A percentile compares a stretch with the other conserved stretches of the same genome.
phyloP scores from a whole-genome alignment of 1,140 invertebrate genomes.

The Glomeris maerens region DNA sequence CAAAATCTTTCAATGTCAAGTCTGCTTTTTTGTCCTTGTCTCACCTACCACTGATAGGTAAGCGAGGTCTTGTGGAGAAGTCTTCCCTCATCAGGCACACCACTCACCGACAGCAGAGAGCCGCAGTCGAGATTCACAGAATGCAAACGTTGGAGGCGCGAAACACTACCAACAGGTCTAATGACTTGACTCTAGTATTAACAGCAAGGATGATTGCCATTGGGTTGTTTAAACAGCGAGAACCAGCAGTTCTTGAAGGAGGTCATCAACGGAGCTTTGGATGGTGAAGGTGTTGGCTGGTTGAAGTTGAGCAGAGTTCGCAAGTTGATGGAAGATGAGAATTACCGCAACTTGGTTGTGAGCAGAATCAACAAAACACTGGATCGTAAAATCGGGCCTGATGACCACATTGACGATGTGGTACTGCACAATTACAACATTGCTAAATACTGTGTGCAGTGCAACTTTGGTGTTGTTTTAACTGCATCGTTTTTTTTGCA shows the following conservation, averaged over 20 bases:
- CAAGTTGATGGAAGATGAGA: constrained; percentile 98
- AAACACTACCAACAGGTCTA: no score
- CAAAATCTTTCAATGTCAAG: no score
- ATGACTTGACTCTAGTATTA: no score
- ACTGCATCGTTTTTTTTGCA: constrained; percentile 28
- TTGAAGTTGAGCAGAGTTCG: constrained; percentile 84
- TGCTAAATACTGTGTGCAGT: constrained; percentile 19
- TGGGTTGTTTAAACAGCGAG: constrained; percentile 31
- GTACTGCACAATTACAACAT: constrained; percentile 39
- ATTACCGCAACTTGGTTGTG: constrained; percentile 88
- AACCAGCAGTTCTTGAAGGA: constrained; percentile 47
- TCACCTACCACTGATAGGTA: constrained; percentile 36
- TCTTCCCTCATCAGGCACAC: constrained; percentile 77
- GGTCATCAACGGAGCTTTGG: constrained; percentile 76
- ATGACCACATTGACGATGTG: constrained; percentile 95
- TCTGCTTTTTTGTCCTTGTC: no score
- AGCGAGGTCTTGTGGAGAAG: constrained; percentile 72
- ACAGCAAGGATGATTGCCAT: no score
- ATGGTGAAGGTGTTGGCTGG: constrained; percentile 95
- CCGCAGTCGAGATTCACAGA: constrained; percentile 7
- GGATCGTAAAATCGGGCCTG: constrained; percentile 81
- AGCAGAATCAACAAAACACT: constrained; percentile 88
- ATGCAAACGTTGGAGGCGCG: constrained; percentile 16
- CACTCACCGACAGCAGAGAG: constrained; percentile 15
- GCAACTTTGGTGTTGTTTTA: background rate